Base-by-base conservation (phyloP, 2,888 invertebrate species). In the Cataglyphis rosenhaueri region DNA sequence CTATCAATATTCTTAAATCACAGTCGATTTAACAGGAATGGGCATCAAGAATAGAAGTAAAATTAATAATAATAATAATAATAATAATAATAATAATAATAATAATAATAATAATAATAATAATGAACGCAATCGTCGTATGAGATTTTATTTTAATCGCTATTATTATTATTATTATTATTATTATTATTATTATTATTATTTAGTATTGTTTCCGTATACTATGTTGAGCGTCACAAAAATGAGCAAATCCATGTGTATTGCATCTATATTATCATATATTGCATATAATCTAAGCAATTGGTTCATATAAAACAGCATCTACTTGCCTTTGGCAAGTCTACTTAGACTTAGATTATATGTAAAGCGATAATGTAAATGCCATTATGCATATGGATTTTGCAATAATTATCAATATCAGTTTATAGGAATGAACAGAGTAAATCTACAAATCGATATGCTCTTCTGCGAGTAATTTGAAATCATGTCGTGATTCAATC, bases 1-100 rank as follows among this genome's bases (percentile, higher is more conserved):
- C 85, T 91, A 89, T 88, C 73, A 88, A 88, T 91, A 92, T 91
- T 89, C 87, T 91, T 91, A 92, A 88, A 93, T 93, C 93, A 93
- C 93, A 93, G 93, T 91, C 92, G 92, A 93, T 93, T 93, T 91
- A 90, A 89, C 88, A 89, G 90, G 89, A 90, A 89, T 90, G 90
- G 86, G 87, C 55, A 61, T 86, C 88, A 88, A 84, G 85, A 87
- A 86, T 85, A 89, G 29, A 44, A 48, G 9, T 71, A 71, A 71
- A 78, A 70, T 8, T 78, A 78, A 55, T n/a, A 87, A 83, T 86
- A 84, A 81, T 75, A 85, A 85, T 85, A 89, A 25, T 32, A 66
- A 15, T 78, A 70, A 76, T 29, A 88, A 83, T 85, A 84, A 81
- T 75, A 8, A 81, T 68, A 25, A 25, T 25, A 29, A 29, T 25